Conservation (phyloP, 1,140 invertebrate species). For the Nasonia longicornis region DNA sequence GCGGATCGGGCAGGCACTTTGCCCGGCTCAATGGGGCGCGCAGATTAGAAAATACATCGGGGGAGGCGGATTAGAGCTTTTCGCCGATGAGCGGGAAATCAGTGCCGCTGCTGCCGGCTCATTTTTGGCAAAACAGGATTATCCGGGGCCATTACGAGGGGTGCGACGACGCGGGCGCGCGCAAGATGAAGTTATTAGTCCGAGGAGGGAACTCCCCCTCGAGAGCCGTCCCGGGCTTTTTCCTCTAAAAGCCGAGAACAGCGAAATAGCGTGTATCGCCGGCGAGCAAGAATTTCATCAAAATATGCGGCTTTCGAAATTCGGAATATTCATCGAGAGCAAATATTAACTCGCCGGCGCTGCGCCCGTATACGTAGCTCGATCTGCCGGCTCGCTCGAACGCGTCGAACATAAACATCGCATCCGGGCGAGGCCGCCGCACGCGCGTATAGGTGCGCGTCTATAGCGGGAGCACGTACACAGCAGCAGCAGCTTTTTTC, state of each 20-base stretch:
- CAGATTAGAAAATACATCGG: too few species aligned
- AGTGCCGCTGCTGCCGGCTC: background rate
- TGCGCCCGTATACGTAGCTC: background rate
- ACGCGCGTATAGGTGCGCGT: background rate
- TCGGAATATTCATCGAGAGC: slow-evolving; percentile 39
- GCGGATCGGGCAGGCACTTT: too few species aligned
- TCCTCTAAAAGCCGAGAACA: background rate
- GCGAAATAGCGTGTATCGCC: background rate
- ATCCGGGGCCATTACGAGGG: slow-evolving; percentile 38
- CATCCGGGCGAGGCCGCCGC: background rate
- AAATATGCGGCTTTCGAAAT: slow-evolving; percentile 23
- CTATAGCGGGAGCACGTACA: background rate
- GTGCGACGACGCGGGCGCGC: slow-evolving; percentile 13
- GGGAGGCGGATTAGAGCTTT: slow-evolving; percentile 17
- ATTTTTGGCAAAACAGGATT: slow-evolving; percentile 43
- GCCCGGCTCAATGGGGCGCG: too few species aligned
- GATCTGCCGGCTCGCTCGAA: background rate
- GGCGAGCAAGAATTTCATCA: slow-evolving; percentile 30
- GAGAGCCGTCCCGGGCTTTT: background rate
- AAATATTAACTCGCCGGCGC: slow-evolving; percentile 31
- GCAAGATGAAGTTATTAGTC: slow-evolving; percentile 42
- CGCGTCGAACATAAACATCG: slow-evolving; percentile 28
- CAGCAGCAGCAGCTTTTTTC: slow-evolving; percentile 25
- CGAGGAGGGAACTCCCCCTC: slow-evolving; percentile 12
- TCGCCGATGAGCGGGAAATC: slow-evolving; percentile 13